Percentiles rank a stretch among this genome's conserved stretches.
These are phyloP conservation scores for Amorpha juglandis DNA, from an alignment of 2,888 invertebrate genomes.

Conservation along the genomic window DNA sequence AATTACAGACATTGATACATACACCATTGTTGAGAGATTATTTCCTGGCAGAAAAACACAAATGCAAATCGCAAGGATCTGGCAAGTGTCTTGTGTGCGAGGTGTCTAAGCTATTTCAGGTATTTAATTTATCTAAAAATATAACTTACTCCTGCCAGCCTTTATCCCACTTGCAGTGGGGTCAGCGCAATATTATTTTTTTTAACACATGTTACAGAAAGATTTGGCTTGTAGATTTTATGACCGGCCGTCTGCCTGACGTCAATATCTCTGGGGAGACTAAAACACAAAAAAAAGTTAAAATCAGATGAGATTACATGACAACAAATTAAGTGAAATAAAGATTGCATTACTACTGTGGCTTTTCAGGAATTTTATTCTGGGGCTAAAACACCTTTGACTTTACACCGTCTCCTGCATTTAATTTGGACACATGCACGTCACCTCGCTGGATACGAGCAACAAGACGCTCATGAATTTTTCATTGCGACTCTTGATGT, in stretches of 20 bases:
- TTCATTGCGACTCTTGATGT: constrained; percentile 98
- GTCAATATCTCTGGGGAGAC: too few relatives aligned
- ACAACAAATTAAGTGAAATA: background rate
- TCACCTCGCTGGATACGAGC: constrained; percentile 97
- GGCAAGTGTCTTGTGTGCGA: constrained; percentile 97
- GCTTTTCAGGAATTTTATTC: constrained; percentile 92
- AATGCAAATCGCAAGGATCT: constrained; percentile 89
- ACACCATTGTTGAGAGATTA: constrained; percentile 97
- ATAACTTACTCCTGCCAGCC: too few relatives aligned
- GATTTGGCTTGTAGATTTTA: too few relatives aligned
- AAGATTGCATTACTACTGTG: constrained; percentile 4
- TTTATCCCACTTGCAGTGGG: too few relatives aligned
- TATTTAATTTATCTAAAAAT: constrained; percentile 56
- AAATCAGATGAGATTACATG: too few relatives aligned
- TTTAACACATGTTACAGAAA: too few relatives aligned
- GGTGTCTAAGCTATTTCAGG: constrained; percentile 97
- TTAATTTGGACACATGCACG: constrained; percentile 98
- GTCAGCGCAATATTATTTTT: too few relatives aligned
- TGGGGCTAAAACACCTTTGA: constrained; percentile 93
- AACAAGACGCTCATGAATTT: constrained; percentile 99
- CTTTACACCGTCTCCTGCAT: constrained; percentile 94
- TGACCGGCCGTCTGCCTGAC: too few relatives aligned
- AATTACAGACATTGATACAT: constrained; percentile 91
- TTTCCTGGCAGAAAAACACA: constrained; percentile 96
- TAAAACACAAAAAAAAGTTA: too few relatives aligned